Base-by-base conservation (phyloP, 2,888 invertebrate species). In the Suillia variegata region DNA sequence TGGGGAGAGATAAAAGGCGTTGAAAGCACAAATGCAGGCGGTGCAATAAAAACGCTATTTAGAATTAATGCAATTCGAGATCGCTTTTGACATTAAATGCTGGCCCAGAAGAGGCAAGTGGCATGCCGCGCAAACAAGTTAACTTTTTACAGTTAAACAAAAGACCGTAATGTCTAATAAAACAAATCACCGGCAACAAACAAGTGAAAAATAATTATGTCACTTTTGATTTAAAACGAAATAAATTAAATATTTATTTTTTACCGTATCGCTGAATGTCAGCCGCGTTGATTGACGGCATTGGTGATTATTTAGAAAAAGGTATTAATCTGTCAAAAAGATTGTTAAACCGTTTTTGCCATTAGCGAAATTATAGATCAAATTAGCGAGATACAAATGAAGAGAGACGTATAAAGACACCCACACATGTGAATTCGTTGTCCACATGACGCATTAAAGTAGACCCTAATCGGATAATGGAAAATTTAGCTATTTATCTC, bases 141-240 rank as follows among this genome's bases (percentile, higher is more conserved):
- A n/a, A n/a, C n/a, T n/a, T n/a, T n/a, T n/a, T n/a, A n/a, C n/a
- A n/a, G n/a, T n/a, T n/a, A n/a, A n/a, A n/a, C n/a, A n/a, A n/a
- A n/a, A n/a, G n/a, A n/a, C n/a, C n/a, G n/a, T n/a, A n/a, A n/a
- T n/a, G n/a, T n/a, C n/a, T n/a, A n/a, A n/a, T n/a, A n/a, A n/a
- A n/a, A n/a, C n/a, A n/a, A n/a, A n/a, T n/a, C n/a, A n/a, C n/a
- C n/a, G n/a, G n/a, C n/a, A n/a, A n/a, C n/a, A 26, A 26, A 45
- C 45, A 45, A 20, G 45, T 13, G 18, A 4, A 18, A 50, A 61
- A 67, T 67, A 66, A 68, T 67, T 66, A 65, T 64, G 68, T 62
- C 68, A 64, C 63, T 59, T 64, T 63, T 33, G 55, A 63, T 61
- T 60, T 48, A 63, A 65, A 61, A 62, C 61, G 45, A 62, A 59